These are phyloP conservation scores for Poecilia gillii DNA, from an alignment of 2,797 vertebrate genomes.

Conservation along the genomic window DNA sequence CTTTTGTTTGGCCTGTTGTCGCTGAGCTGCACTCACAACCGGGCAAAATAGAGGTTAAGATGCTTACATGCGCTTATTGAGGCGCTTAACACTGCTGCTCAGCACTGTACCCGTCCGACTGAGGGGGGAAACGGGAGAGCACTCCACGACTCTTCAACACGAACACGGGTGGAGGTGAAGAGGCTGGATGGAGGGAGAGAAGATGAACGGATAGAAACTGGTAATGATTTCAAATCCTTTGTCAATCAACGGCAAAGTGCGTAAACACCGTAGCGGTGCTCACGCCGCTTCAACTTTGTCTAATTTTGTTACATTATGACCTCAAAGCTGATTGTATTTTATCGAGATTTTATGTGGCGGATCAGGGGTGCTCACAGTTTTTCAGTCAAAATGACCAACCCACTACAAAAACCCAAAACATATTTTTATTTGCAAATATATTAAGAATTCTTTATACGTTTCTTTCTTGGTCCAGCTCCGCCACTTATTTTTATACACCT, in stretches of 20 bases:
- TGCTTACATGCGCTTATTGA: conserved; percentile 38
- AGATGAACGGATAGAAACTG: conserved; percentile 31
- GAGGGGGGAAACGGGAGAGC: conserved; percentile 30
- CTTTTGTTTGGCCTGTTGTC: conserved; percentile 41
- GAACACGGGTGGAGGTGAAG: conserved; percentile 33
- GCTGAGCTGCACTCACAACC: conserved; percentile 34
- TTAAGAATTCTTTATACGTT: no score
- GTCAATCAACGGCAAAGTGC: neutral
- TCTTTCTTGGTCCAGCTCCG: no score
- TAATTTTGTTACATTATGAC: neutral
- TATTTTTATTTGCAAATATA: no score
- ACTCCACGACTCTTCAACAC: conserved; percentile 19
- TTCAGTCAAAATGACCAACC: no score
- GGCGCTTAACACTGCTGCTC: conserved; percentile 30
- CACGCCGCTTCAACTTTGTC: neutral
- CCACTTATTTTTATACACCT: no score
- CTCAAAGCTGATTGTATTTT: neutral
- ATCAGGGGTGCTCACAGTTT: neutral
- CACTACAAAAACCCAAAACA: no score
- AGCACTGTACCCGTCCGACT: conserved; percentile 19
- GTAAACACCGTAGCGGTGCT: neutral
- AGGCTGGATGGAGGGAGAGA: conserved; percentile 20
- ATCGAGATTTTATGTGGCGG: neutral
- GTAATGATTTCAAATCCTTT: neutral
- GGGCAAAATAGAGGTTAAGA: conserved; percentile 37